Evolutionary conservation across 1,140 invertebrate genomes (phyloP).

Genomic region (Scaptomyza montana): DNA sequence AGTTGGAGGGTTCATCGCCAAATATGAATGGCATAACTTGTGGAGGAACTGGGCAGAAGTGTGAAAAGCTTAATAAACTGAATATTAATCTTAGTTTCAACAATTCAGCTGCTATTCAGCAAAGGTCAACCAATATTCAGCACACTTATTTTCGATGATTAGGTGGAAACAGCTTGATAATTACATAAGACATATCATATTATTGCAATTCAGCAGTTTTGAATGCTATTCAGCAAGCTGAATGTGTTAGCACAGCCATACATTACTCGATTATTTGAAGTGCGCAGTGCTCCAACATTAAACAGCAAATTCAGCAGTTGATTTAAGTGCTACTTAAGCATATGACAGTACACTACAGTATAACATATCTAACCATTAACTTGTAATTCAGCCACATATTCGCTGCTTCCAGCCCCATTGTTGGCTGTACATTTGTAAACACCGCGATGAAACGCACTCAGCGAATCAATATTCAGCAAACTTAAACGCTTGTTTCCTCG

Average conservation of each 20-base stretch:
- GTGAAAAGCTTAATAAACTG: background rate
- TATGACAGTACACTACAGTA: constrained; percentile 14
- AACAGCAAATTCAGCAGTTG: constrained; percentile 45
- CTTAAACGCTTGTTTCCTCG: constrained; percentile 72
- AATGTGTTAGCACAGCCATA: background rate
- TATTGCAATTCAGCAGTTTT: constrained; percentile 15
- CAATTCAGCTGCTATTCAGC: constrained; percentile 15
- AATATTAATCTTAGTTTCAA: background rate
- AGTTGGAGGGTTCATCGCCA: constrained; percentile 88
- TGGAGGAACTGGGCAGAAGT: constrained; percentile 84
- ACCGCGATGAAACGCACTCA: constrained; percentile 84
- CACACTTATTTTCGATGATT: background rate
- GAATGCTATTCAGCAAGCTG: background rate
- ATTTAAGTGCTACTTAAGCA: constrained; percentile 34
- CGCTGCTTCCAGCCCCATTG: constrained; percentile 85
- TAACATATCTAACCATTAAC: constrained; percentile 85
- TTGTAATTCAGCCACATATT: constrained; percentile 85
- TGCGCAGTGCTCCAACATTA: constrained; percentile 57
- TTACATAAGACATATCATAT: background rate
- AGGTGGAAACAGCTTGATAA: constrained; percentile 22
- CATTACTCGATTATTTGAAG: constrained; percentile 7
- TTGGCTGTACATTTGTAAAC: constrained; percentile 85
- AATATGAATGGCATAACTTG: constrained; percentile 90
- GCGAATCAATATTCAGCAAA: constrained; percentile 78
- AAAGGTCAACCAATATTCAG: background rate